phyloP scores from a whole-genome alignment of 2,113 vertebrate species.

The Cyanocitta stelleri region DNA sequence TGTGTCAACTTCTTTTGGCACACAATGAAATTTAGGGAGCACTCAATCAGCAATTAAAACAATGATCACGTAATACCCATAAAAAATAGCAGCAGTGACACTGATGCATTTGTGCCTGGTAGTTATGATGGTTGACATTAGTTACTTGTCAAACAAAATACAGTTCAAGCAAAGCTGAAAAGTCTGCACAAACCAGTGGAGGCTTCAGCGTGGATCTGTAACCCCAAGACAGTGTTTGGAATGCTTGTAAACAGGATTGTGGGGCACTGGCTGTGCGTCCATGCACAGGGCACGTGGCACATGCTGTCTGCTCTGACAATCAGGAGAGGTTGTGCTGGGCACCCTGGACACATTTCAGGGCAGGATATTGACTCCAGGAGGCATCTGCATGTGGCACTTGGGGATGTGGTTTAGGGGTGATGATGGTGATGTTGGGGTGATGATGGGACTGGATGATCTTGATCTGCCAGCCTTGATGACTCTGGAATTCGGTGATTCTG shows the following conservation, averaged over 20 bases:
- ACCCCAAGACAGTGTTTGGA: neutral
- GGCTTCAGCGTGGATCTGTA: neutral
- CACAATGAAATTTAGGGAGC: neutral
- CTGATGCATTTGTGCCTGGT: conserved; percentile 4
- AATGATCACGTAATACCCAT: conserved; percentile 2
- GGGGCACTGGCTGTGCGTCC: neutral
- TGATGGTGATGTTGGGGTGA: neutral
- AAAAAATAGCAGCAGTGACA: conserved; percentile 2
- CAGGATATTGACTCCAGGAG: neutral
- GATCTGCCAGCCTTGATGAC: neutral
- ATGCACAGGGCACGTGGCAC: neutral
- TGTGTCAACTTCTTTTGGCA: neutral
- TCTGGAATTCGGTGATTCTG: neutral
- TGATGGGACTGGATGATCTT: neutral
- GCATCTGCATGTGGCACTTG: neutral
- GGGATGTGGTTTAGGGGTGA: neutral
- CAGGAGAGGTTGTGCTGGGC: neutral
- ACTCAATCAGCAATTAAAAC: conserved; percentile 28
- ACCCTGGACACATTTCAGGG: neutral
- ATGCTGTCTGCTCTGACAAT: neutral
- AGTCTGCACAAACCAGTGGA: neutral
- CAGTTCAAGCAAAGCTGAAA: neutral
- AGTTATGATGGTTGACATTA: neutral
- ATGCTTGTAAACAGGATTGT: neutral
- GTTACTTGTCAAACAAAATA: conserved; percentile 9